Base-by-base conservation (phyloP, 2,797 vertebrate genomes). In the Cheirogaleus major region DNA sequence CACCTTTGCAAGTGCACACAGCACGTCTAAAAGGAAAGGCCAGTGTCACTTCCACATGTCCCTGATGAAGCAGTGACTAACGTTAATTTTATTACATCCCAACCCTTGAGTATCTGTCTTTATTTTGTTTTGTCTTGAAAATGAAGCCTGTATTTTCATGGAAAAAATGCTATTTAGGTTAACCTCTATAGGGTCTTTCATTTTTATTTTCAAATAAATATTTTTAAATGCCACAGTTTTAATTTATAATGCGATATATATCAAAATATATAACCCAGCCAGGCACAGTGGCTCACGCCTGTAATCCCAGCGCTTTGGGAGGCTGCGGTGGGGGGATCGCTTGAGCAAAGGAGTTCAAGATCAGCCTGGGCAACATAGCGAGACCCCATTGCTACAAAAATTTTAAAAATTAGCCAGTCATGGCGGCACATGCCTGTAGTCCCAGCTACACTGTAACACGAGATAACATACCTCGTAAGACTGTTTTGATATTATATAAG, bases 401-500 rank as follows among this genome's bases (percentile, higher is more conserved):
- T 15, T 7, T 63, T 63, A 63, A 32, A 63, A 63, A 63, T 15
- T 63, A 63, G 30, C 61, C 30, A 63, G 15, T 30, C 27, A 30
- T 63, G 61, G 61, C 4, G 61, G 61, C 14, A 6, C 61, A 32
- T 32, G 61, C 61, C 61, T 63, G 1, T 63, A 63, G 61, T 63
- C 2, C 61, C 61, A 63, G 61, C 61, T 32, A 63, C 30, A 15
- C 7, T 14, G 61, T 32, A 17, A n/a, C 10, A 52, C 63, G 38
- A 38, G 38, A 38, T 35, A 57, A 1, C 41, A 15, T 59, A 32
- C 18, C 14, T 32, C 5, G 10, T 7, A 14, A 25, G 61, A 15
- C 2, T n/a, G 17, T 50, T 17, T 45, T 4, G 25, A 12, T 8
- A 4, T 11, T 9, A 7, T 0, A 1, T 6, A 22, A 91, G 35